Evolutionary conservation across 2,797 vertebrate species (phyloP).

Genomic region (Diglossa cyanea): DNA sequence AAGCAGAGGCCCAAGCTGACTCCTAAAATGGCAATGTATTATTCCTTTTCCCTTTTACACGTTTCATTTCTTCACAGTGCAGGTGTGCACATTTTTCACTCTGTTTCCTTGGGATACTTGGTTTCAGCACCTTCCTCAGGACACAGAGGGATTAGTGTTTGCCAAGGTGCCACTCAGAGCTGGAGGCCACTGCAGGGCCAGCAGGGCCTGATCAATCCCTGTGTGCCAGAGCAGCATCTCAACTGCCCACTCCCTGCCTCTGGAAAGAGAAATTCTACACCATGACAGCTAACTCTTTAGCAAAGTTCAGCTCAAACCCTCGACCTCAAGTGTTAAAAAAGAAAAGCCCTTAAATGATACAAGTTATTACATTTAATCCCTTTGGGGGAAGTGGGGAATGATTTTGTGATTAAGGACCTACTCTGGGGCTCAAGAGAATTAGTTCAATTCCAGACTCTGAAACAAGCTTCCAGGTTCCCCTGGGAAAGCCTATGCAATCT

Average conservation of each 20-base stretch:
- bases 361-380: conserved; percentile 57
- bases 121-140: not conserved
- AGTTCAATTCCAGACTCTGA: conserved; percentile 48
- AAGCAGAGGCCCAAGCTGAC: not conserved
- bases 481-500: conserved; percentile 27
- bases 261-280: not conserved
- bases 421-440: conserved; percentile 45
- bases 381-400: conserved; percentile 34
- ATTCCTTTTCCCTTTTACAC: not conserved
- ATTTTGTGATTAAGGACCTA: conserved; percentile 68
- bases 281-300: not conserved
- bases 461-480: conserved; percentile 38
- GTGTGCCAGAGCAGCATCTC: not conserved
- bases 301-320: conserved; percentile 31
- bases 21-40: not conserved
- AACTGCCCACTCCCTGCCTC: not conserved
- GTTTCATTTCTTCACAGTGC: not conserved
- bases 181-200: not conserved
- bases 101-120: not conserved
- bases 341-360: conserved; percentile 39
- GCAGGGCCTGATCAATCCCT: not conserved
- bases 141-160: not conserved
- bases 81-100: not conserved
- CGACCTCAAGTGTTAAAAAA: conserved; percentile 43
- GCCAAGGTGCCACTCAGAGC: not conserved